Base-by-base conservation (phyloP, 2,797 vertebrate species). In the Nyctibius grandis region DNA sequence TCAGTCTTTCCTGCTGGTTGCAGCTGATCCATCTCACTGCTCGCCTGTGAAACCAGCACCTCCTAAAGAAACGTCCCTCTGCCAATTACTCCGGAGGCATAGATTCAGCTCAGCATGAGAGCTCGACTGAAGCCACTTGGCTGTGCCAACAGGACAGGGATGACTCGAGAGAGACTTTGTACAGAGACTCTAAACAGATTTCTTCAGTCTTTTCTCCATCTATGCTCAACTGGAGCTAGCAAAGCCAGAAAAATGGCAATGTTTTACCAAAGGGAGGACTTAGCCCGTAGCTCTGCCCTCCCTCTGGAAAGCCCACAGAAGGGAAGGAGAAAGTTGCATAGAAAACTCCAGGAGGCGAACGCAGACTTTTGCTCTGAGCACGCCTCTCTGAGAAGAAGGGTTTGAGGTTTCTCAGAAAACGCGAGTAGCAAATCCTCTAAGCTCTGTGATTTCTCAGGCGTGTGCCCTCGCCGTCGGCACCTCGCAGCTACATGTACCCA, bases 31-130 rank as follows among this genome's bases (percentile, higher is more conserved):
- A 45, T 92, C 92, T 96, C 1, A 0, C 78, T 57, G 89, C 91
- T 90, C 65, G 91, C 57, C 82, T 91, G 57, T 89, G 92, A 92
- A 92, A 89, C 78, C 72, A 74, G 68, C 88, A 88, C 77, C 94
- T 95, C 88, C 92, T 91, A 54, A 93, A 90, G 91, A 84, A 83
- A 89, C 9, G 0, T 86, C 85, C 44, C 69, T 85, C 59, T 93
- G 94, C 92, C 95, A 95, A 40, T 93, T 93, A 88, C 82, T 95
- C 48, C 3, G 1, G 86, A 89, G 92, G 79, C 95, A 93, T 47
- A 92, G 91, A 73, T 78, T 96, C 79, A 89, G 89, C 95, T 94
- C 94, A 89, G 92, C 31, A 0, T 94, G 95, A 85, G 88, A 69
- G 92, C 82, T 61, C 11, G 3, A 72, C 18, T 94, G 95, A 93